phyloP scores from a whole-genome alignment of 2,888 invertebrate species.

The Abscondita cerata region DNA sequence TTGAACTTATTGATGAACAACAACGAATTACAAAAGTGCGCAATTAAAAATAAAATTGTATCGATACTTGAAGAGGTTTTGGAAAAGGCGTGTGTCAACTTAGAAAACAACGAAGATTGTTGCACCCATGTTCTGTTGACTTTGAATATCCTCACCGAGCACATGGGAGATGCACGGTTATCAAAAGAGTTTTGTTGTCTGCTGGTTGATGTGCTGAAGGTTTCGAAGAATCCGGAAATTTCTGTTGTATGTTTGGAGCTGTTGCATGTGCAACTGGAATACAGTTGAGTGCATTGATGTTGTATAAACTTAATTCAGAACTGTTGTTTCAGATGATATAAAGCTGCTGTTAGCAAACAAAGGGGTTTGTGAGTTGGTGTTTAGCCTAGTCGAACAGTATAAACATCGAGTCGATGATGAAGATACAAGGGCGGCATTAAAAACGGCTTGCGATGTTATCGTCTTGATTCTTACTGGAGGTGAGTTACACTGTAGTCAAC shows the following conservation, averaged over 20 bases:
- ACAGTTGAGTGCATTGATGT: slow-evolving; percentile 61
- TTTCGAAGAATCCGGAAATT: slow-evolving; percentile 73
- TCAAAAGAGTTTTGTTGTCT: slow-evolving; percentile 49
- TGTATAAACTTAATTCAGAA: too few species aligned
- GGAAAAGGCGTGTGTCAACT: slow-evolving; percentile 59
- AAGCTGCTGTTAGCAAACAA: slow-evolving; percentile 78
- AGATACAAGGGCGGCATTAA: slow-evolving; percentile 73
- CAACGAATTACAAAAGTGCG: slow-evolving; percentile 68
- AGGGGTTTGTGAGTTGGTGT: slow-evolving; percentile 78
- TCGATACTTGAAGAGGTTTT: slow-evolving; percentile 64
- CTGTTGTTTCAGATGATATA: slow-evolving; percentile 69
- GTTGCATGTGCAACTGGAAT: slow-evolving; percentile 77
- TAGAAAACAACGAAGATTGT: slow-evolving; percentile 65
- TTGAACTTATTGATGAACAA: slow-evolving; percentile 82
- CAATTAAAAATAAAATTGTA: slow-evolving; percentile 64
- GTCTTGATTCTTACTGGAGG: slow-evolving; percentile 87
- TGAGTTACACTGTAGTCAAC: slow-evolving; percentile 50
- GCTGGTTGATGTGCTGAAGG: slow-evolving; percentile 68
- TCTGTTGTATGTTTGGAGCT: slow-evolving; percentile 80
- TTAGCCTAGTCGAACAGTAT: slow-evolving; percentile 75
- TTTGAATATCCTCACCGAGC: slow-evolving; percentile 69
- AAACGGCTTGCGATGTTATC: slow-evolving; percentile 85
- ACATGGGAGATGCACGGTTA: slow-evolving; percentile 62
- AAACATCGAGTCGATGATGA: slow-evolving; percentile 68
- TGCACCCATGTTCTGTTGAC: slow-evolving; percentile 64